phyloP scores from a whole-genome alignment of 2,113 vertebrate genomes.

The Amazona vittata region DNA sequence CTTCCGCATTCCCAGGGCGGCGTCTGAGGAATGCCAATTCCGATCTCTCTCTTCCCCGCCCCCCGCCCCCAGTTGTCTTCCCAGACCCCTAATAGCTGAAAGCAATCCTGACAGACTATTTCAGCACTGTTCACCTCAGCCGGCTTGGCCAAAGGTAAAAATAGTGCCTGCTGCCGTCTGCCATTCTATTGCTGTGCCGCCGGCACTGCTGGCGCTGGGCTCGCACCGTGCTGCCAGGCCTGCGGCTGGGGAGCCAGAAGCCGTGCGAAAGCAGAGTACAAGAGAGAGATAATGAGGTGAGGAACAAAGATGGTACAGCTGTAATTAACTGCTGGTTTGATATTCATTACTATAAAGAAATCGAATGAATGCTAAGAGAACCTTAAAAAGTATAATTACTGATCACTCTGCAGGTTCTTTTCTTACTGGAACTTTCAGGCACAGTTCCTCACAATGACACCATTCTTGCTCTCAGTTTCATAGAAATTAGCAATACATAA shows the following conservation, averaged over 20 bases:
- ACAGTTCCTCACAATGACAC: neutral
- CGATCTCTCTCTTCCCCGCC: neutral
- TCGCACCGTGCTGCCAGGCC: constrained; percentile 57
- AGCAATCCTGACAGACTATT: constrained; percentile 42
- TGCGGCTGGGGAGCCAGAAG: constrained; percentile 50
- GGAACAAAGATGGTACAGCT: constrained; percentile 34
- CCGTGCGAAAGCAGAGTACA: constrained; percentile 48
- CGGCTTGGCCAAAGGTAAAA: constrained; percentile 72
- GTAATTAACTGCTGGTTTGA: constrained; percentile 68
- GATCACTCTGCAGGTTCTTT: neutral
- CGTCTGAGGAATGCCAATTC: neutral
- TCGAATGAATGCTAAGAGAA: neutral
- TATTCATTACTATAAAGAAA: neutral
- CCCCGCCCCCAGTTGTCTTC: neutral
- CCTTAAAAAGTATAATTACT: neutral
- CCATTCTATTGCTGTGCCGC: constrained; percentile 60
- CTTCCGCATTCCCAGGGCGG: neutral
- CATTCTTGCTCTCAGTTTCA: neutral
- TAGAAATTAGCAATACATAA: neutral
- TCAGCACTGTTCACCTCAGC: constrained; percentile 55
- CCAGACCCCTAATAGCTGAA: constrained; percentile 32
- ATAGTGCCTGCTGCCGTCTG: constrained; percentile 80
- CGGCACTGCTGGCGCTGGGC: constrained; percentile 50
- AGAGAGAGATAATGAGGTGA: constrained; percentile 66
- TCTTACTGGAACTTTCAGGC: neutral